Evolutionary conservation across 2,113 vertebrate genomes (phyloP), one percentile per base, ranked within the genome.

Genomic region (Puma concolor): DNA sequence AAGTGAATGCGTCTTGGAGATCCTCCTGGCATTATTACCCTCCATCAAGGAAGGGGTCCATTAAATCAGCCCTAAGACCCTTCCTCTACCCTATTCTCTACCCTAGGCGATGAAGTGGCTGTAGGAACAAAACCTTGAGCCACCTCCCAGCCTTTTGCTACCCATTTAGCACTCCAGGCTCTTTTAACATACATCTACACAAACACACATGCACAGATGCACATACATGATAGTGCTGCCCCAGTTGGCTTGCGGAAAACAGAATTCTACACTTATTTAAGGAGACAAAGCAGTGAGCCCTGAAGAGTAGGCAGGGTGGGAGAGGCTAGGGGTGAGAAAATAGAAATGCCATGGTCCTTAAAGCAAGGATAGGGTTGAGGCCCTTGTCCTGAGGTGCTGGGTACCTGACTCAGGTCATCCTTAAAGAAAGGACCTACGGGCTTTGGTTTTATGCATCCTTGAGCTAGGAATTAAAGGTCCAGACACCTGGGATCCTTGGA

Each of bases 231-330:
- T 38, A 50, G 6, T 21, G 14, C 17, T 88, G 9, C 31, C 79
- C 64, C 54, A 7, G 21, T 13, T 1, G 7, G 23, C n/a, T 38
- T 76, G 50, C 15, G 44, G 48, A 66, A 91, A 71, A 81, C 17
- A 66, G 77, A 81, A 93, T 80, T 88, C 50, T 52, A 25, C 48
- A 29, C 11, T 90, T 25, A 4, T 60, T 64, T 31, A 50, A 86
- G 44, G 29, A 92, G 41, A 84, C 33, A 81, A 95, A 90, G 52
- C 44, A 94, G 64, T 92, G 64, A 92, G 64, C 36, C 60, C n/a
- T 81, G 31, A 41, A 88, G 48, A 15, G 29, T 27, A 67, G 57
- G 31, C 5, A 13, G 63, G 36, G 10, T 63, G 27, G 63, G 14
- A 54, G 57, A 88, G 29, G 52, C 21, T 17, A 36, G 25, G 8